These are phyloP conservation scores for Nylanderia fulva DNA, from an alignment of 1,140 invertebrate genomes.

Conservation along the genomic window DNA sequence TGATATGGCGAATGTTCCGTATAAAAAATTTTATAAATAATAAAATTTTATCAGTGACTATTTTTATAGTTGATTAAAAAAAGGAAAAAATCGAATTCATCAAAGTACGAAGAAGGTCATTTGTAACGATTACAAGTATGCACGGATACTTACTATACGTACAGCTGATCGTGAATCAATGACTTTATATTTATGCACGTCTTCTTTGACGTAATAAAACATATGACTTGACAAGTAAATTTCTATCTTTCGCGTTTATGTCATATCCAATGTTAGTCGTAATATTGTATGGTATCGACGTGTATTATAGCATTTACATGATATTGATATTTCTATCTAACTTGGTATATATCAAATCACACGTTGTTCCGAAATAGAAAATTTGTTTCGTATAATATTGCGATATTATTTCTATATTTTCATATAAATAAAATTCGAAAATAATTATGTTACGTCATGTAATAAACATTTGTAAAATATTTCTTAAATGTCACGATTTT, in stretches of 20 bases:
- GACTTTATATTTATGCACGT: background rate
- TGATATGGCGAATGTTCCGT: background rate
- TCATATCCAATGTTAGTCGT: background rate
- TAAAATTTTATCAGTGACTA: background rate
- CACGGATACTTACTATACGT: background rate
- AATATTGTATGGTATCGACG: background rate
- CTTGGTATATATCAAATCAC: background rate
- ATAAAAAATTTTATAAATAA: background rate
- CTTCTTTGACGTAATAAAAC: background rate
- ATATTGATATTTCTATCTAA: background rate
- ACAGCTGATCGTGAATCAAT: background rate
- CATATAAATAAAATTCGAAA: background rate
- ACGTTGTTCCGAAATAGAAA: too few relatives aligned
- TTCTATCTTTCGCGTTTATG: background rate
- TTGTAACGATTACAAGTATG: background rate
- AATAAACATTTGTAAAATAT: background rate
- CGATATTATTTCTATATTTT: too few relatives aligned
- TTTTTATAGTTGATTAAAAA: background rate
- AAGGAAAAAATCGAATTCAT: background rate
- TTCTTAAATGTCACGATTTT: background rate
- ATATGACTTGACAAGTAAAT: background rate
- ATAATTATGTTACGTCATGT: background rate
- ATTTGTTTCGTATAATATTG: too few relatives aligned
- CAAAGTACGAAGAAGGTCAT: background rate
- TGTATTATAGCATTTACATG: background rate